Evolutionary conservation across 2,888 invertebrate genomes (phyloP), one percentile per base, ranked within the genome.

Genomic region (Tinea pellionella): DNA sequence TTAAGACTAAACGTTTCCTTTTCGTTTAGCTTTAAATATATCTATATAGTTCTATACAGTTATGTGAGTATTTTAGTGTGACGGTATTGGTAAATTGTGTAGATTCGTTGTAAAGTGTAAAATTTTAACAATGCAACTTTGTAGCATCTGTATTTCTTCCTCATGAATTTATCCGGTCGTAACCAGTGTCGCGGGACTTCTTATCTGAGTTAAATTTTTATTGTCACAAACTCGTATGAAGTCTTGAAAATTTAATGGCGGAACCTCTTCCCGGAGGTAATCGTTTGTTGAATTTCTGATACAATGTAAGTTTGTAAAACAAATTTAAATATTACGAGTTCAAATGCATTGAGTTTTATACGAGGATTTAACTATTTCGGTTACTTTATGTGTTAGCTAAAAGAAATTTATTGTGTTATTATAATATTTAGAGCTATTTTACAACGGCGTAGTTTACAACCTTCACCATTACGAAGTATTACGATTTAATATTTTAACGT

Each of bases 131-230:
- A 47, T 47, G 32, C 16, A 57, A 57, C 57, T 32, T 32, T 32
- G 57, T 57, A 32, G 29, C 19, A 53, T 53, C 24, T 53, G 53
- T 19, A 24, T 53, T 32, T 32, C 57, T 32, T 32, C 32, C 19
- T 24, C 57, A 57, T 32, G 57, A 57, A 30, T 57, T 57, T 57
- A 30, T 53, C 47, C 19, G 53, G 19, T 42, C 61, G 56, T 59
- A 41, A 41, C 51, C 37, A 47, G 57, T 60, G 65, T 64, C 62
- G 62, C 60, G 64, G 65, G 65, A 66, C 64, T 67, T 68, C 69
- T 71, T 69, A 71, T 69, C 68, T 69, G 65, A 65, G 68, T 68
- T 64, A 69, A 68, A 68, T 67, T 71, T 73, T 73, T 71, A 73
- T 70, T 70, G 69, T 69, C 65, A 30, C 16, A 11, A 68, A 67